Evolutionary conservation across 2,888 invertebrate genomes (phyloP).

Genomic region (Mermis nigrescens): DNA sequence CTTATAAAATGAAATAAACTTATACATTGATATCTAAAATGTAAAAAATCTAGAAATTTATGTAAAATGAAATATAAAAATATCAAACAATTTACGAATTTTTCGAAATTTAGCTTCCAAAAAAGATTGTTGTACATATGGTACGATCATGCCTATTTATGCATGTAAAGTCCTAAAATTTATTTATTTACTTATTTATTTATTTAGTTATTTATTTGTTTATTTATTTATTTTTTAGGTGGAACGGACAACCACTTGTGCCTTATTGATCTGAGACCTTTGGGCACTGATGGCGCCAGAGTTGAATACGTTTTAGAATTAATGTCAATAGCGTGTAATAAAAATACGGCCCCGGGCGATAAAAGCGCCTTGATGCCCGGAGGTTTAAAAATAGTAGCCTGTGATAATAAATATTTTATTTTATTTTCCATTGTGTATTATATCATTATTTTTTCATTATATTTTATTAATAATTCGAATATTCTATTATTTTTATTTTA

Average conservation of each 20-base stretch:
- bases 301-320: constrained; percentile 74
- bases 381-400: constrained; percentile 25
- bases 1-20: too few species aligned
- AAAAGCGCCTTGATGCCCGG: constrained; percentile 85
- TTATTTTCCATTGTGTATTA: not conserved
- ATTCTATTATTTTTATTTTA: not conserved
- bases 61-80: too few species aligned
- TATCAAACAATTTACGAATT: too few species aligned
- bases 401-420: not conserved
- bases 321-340: constrained; percentile 79
- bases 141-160: too few species aligned
- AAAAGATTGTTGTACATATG: too few species aligned
- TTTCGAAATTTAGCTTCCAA: too few species aligned
- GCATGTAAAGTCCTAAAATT: too few species aligned
- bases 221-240: constrained; percentile 27
- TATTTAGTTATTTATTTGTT: constrained; percentile 6
- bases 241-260: constrained; percentile 87
- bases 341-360: constrained; percentile 83
- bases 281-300: constrained; percentile 58
- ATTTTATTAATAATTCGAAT: not conserved
- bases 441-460: too few species aligned
- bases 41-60: too few species aligned
- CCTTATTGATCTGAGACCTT: constrained; percentile 59
- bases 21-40: too few species aligned
- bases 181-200: too few species aligned